Evolutionary conservation across 2,888 invertebrate species (phyloP).

Genomic region (Pollenia labialis): DNA sequence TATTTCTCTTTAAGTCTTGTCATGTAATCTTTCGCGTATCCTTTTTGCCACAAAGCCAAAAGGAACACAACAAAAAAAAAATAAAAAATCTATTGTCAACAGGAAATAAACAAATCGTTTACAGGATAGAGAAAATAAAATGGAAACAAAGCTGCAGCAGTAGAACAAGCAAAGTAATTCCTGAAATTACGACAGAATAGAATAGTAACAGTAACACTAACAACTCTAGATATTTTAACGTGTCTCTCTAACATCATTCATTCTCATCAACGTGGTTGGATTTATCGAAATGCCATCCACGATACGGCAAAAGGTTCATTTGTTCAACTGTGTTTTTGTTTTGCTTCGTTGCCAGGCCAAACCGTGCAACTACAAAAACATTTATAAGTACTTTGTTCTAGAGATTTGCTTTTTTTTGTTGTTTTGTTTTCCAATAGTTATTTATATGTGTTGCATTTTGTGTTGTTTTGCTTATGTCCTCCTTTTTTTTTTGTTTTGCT

Average conservation of each 20-base stretch:
- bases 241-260: conserved; percentile 69
- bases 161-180: conserved; percentile 26
- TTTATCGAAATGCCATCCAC: conserved; percentile 72
- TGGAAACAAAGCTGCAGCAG: conserved; percentile 43
- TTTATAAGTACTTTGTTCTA: conserved; percentile 33
- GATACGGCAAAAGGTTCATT: conserved; percentile 49
- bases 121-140: conserved; percentile 56
- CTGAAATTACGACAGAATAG: conserved; percentile 37
- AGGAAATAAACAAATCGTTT: conserved; percentile 72
- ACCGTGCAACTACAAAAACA: background rate
- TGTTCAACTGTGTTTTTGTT: conserved; percentile 11
- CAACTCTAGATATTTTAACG: conserved; percentile 34
- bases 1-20: conserved; percentile 14
- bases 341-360: background rate
- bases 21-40: conserved; percentile 10
- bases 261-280: conserved; percentile 75
- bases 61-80: background rate
- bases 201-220: conserved; percentile 35
- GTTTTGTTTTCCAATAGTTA: background rate
- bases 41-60: conserved; percentile 14
- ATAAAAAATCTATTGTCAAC: conserved; percentile 61
- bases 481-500: conserved; percentile 13
- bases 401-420: conserved; percentile 14
- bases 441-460: conserved; percentile 45
- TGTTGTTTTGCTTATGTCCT: conserved; percentile 8